Base-by-base conservation (phyloP, 2,888 invertebrate species). In the Drosophila differens region DNA sequence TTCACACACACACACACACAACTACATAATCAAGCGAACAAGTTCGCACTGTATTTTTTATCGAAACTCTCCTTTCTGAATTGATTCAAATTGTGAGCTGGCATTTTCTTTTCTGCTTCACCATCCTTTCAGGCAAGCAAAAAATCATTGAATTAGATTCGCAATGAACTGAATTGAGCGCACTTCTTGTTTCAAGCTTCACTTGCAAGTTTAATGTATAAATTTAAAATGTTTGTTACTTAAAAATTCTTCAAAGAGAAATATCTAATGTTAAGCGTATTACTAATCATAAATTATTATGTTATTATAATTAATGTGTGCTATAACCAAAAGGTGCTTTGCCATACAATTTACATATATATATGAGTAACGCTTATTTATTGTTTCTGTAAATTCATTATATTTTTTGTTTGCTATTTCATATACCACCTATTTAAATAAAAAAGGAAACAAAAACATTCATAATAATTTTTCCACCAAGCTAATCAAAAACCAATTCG, bases 391-490 rank as follows among this genome's bases (percentile, higher is more conserved):
- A 57, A 72, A 67, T 53, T 52, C 61, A 76, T 47, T 25, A 25
- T 65, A 67, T 55, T 70, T 59, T 53, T 66, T 72, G 39, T 67
- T 65, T 63, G 66, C 72, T 52, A 90, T 65, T 59, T 77, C 78
- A 72, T 65, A 63, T 62, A 49, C 61, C 70, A 76, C 58, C 72
- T 68, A 78, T 68, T 49, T 30, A 25, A 70, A 74, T 66, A 60
- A 70, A 63, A 66, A 55, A 65, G 76, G 74, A 74, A 57, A 79
- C 25, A 25, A 51, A 55, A 58, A 64, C 81, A 78, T 88, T 69
- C 82, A 81, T 73, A 82, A 76, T 76, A 90, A 89, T 87, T 69
- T 76, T 64, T 76, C 85, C 80, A 83, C 81, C 80, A 76, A 85
- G 78, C 90, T 90, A 85, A 90, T 90, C 69, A 81, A 82, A 65